These are phyloP conservation scores for Diabrotica virgifera DNA, from an alignment of 1,140 invertebrate genomes.

Conservation along the genomic window DNA sequence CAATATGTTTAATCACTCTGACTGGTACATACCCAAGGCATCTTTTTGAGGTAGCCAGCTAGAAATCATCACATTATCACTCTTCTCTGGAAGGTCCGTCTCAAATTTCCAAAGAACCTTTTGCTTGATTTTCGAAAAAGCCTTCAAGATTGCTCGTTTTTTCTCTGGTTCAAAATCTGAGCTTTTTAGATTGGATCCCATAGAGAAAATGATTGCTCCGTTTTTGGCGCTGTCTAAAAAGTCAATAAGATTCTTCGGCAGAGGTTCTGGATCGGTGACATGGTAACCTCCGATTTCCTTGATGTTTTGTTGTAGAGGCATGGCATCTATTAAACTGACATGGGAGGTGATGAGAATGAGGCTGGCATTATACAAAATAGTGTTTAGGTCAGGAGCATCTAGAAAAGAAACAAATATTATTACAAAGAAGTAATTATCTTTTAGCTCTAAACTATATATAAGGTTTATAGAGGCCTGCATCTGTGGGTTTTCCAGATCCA, in stretches of 20 bases:
- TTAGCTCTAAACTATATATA: too few relatives aligned
- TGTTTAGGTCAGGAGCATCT: constrained; percentile 6
- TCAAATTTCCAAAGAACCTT: constrained; percentile 66
- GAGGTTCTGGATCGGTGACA: constrained; percentile 23
- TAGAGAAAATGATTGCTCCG: constrained; percentile 66
- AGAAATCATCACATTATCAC: constrained; percentile 51
- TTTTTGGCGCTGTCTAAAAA: constrained; percentile 57
- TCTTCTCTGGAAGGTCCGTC: constrained; percentile 45
- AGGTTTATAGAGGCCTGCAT: too few relatives aligned
- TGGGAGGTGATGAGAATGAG: constrained; percentile 44
- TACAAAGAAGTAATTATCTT: too few relatives aligned
- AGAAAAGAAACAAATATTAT: background rate
- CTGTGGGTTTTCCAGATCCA: too few relatives aligned
- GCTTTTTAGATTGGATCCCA: constrained; percentile 59
- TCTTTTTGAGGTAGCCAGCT: constrained; percentile 63
- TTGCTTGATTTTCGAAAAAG: constrained; percentile 55
- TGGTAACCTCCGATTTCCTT: constrained; percentile 36
- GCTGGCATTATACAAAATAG: constrained; percentile 46
- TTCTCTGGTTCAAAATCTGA: constrained; percentile 49
- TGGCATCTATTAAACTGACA: constrained; percentile 32
- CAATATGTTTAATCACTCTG: too few relatives aligned
- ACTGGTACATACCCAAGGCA: constrained; percentile 57
- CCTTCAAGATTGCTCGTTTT: constrained; percentile 50
- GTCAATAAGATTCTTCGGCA: constrained; percentile 46
- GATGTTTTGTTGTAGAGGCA: constrained; percentile 35